phyloP scores from a whole-genome alignment of 2,113 vertebrate species.

The Rynchops niger region DNA sequence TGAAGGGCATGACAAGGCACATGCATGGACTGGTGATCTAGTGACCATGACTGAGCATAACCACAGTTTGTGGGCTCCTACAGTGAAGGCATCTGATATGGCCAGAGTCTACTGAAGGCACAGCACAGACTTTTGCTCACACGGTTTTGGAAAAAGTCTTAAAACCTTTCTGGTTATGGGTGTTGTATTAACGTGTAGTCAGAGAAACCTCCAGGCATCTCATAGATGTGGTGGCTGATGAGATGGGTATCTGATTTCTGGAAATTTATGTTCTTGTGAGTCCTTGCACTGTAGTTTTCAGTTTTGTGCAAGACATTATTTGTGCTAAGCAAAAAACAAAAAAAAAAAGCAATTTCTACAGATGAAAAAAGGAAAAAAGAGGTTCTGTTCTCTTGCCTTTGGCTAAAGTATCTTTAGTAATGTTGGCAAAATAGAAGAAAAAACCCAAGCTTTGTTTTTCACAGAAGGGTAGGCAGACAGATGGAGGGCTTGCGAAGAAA shows the following conservation, averaged over 20 bases:
- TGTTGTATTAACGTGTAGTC: background rate
- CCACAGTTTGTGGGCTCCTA: background rate
- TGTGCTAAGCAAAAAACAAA: background rate
- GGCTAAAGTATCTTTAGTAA: background rate
- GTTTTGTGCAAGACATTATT: background rate
- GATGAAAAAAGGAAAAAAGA: background rate
- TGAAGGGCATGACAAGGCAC: background rate
- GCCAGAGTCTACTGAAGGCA: background rate
- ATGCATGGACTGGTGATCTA: background rate
- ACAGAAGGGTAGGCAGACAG: background rate
- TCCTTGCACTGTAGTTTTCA: background rate
- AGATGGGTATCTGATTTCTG: background rate
- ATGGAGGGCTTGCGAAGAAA: background rate
- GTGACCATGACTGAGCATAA: background rate
- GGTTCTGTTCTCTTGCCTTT: background rate
- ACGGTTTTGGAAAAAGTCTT: background rate
- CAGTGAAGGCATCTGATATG: background rate
- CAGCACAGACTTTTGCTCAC: fast-evolving
- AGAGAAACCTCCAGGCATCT: background rate
- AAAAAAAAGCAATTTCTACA: background rate
- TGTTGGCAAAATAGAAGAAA: background rate
- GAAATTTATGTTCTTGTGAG: background rate
- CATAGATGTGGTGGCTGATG: background rate
- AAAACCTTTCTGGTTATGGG: background rate
- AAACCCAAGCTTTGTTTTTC: background rate